Evolutionary conservation across 2,888 invertebrate species (phyloP).

Genomic region (Archips crataeganus): DNA sequence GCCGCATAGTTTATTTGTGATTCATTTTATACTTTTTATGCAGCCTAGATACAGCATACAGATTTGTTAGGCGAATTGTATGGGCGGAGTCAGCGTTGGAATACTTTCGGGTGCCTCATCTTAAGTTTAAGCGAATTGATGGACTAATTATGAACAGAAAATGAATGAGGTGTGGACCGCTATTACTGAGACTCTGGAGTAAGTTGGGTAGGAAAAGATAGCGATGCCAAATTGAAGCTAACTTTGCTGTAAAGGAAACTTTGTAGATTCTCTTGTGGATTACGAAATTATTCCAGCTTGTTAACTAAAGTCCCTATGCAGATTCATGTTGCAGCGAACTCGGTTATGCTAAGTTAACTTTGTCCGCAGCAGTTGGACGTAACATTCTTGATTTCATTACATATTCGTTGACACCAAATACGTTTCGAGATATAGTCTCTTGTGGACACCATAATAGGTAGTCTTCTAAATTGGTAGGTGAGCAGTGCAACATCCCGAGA

Average conservation of each 20-base stretch:
- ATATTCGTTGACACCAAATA: neutral
- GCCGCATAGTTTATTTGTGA: too few species aligned
- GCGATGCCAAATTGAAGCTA: neutral
- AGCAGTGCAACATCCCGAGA: neutral
- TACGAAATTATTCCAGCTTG: conserved; percentile 2
- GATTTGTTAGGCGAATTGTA: too few species aligned
- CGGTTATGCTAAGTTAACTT: neutral
- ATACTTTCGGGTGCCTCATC: too few species aligned
- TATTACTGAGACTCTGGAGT: neutral
- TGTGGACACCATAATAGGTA: neutral
- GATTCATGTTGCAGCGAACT: neutral
- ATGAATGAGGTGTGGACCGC: neutral
- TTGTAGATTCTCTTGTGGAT: neutral
- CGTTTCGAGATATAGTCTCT: neutral
- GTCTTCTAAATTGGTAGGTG: neutral
- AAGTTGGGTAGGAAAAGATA: neutral
- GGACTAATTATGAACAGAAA: neutral
- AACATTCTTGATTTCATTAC: neutral
- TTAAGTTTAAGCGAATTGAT: neutral
- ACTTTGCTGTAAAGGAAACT: neutral
- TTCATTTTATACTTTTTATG: too few species aligned
- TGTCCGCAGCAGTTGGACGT: neutral
- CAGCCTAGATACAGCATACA: too few species aligned
- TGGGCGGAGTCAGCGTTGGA: too few species aligned
- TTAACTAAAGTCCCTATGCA: neutral